phyloP scores from a whole-genome alignment of 2,113 vertebrate species.

The Rhagologus leucostigma region DNA sequence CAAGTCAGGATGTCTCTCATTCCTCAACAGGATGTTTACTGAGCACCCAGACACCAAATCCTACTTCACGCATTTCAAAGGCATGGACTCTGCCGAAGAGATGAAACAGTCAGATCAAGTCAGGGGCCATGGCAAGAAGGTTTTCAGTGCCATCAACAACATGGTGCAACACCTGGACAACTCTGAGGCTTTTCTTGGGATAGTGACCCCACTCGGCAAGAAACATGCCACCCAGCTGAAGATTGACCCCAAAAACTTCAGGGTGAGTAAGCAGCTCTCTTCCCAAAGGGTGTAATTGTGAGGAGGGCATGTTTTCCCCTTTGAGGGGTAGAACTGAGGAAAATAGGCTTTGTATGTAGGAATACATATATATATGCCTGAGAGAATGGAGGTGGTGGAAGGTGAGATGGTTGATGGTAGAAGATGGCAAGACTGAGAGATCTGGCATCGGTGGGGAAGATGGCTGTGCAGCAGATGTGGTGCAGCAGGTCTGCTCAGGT shows the following conservation, averaged over 20 bases:
- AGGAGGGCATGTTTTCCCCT: neutral
- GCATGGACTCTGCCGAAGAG: slow-evolving; percentile 46
- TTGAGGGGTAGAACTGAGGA: neutral
- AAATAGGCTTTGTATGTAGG: neutral
- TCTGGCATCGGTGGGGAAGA: neutral
- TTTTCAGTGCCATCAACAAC: slow-evolving; percentile 43
- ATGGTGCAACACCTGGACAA: slow-evolving; percentile 63
- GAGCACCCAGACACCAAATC: slow-evolving; percentile 56
- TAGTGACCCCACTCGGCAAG: slow-evolving; percentile 45
- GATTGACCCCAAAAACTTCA: slow-evolving; percentile 58
- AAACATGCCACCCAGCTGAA: slow-evolving; percentile 58
- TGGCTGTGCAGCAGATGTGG: neutral
- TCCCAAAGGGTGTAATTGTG: neutral
- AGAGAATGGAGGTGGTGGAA: neutral
- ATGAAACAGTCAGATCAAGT: slow-evolving; percentile 57
- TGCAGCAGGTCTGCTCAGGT: neutral
- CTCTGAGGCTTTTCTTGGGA: slow-evolving; percentile 45
- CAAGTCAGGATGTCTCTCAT: neutral
- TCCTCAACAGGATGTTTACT: slow-evolving; percentile 52
- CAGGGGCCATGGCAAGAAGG: slow-evolving; percentile 52
- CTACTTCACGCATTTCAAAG: slow-evolving; percentile 60
- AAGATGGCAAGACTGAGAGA: neutral
- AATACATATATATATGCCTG: neutral
- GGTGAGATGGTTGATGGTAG: neutral
- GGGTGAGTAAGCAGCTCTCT: slow-evolving; percentile 31